Evolutionary conservation across 2,888 invertebrate genomes (phyloP), one percentile per base, ranked within the genome.

Genomic region (Amblyjoppa fuscipennis): DNA sequence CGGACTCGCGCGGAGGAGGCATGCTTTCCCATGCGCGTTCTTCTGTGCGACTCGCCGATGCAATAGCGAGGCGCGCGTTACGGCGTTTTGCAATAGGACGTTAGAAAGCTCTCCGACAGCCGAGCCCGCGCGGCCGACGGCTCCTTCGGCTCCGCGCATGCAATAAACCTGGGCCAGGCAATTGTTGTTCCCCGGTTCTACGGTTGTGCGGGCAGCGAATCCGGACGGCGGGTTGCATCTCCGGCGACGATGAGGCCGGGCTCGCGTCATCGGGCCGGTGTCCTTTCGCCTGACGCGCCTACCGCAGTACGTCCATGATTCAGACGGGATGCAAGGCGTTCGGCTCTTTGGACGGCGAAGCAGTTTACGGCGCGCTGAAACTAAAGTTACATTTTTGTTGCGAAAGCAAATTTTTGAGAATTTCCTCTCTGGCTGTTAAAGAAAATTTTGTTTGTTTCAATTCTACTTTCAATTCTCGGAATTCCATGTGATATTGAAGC

Each of bases 21-120:
- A 20, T 84, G 69, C 73, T 84, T 84, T 81, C 73, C 77, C 71
- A 77, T 77, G 80, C 70, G 61, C 81, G 69, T 77, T 70, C 76
- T 77, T 61, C 69, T 69, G 81, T 20, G 49, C 45, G 59, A 56
- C 13, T 45, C 56, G 74, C 68, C 3, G 7, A 11, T 20, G 68
- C 41, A 68, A 68, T 41, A 20, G 13, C 31, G 81, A 20, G 20
- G 20, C 20, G 20, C 20, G 75, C 77, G 81, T 85, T 81, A 81
- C 69, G 64, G 11, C 61, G 81, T 85, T 85, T 85, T 78, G 85
- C 85, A 85, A 85, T 85, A 64, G 61, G 81, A 85, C 85, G 81
- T 85, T 85, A 85, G 85, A 85, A 85, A 85, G 85, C 85, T 85
- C 78, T 71, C 45, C 61, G 84, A 81, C 75, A 75, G 81, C 78